Evolutionary conservation across 2,888 invertebrate species (phyloP).

Genomic region (Tenthredo amoena): DNA sequence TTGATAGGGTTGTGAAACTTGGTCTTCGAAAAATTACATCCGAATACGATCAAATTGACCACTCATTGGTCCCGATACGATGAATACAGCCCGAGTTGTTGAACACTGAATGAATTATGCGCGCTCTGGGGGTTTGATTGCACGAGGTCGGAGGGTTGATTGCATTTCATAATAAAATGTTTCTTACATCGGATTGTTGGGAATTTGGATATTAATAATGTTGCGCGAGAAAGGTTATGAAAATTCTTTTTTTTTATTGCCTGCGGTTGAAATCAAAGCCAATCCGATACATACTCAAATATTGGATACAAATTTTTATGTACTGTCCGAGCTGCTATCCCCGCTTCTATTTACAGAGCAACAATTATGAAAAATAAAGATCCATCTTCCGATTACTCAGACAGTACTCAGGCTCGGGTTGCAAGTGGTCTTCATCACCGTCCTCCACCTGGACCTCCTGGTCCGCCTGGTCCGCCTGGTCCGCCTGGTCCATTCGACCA

Average conservation of each 20-base stretch:
- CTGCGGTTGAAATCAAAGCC: background rate
- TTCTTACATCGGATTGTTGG: background rate
- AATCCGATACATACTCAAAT: background rate
- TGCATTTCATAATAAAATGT: no score
- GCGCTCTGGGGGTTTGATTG: no score
- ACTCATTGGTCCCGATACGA: no score
- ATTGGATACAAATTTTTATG: background rate
- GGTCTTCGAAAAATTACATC: no score
- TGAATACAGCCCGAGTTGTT: no score
- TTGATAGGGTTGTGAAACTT: no score
- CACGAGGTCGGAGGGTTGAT: no score
- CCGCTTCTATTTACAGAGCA: background rate
- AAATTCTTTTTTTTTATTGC: background rate
- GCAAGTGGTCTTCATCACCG: background rate
- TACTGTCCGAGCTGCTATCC: background rate
- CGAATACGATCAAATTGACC: no score
- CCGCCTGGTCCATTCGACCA: conserved; percentile 15
- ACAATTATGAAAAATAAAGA: background rate
- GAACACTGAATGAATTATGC: no score
- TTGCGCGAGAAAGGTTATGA: background rate
- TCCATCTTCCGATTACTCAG: background rate
- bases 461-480: background rate
- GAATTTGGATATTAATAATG: background rate
- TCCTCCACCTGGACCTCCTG: background rate
- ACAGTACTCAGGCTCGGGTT: no score